Conservation (phyloP, 1,140 invertebrate species). For the Pseudomyrmex gracilis region DNA sequence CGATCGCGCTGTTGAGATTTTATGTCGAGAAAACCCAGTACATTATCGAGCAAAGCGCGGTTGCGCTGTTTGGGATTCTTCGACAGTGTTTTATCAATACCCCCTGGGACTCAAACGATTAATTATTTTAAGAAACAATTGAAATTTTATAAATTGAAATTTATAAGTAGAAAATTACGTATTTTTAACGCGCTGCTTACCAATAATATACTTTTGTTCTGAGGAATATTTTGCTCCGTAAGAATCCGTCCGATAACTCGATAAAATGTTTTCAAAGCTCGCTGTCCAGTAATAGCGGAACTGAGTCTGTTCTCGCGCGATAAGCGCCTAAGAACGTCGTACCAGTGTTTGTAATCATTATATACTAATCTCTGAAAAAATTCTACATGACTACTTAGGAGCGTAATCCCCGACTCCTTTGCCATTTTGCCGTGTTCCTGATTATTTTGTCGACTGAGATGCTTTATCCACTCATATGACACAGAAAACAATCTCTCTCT, state of each 20-base stretch:
- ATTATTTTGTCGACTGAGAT: conserved; percentile 36
- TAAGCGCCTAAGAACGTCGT: conserved; percentile 65
- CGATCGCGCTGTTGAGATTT: too few relatives aligned
- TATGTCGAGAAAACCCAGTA: too few relatives aligned
- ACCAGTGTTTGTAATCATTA: conserved; percentile 79
- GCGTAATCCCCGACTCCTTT: conserved; percentile 67
- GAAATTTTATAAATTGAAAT: conserved; percentile 15
- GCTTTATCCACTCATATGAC: conserved; percentile 63
- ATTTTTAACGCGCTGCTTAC: conserved; percentile 48
- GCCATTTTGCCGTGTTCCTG: conserved; percentile 26
- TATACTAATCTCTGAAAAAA: conserved; percentile 73
- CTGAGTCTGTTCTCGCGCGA: conserved; percentile 44
- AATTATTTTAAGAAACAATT: background rate
- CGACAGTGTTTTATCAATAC: too few relatives aligned
- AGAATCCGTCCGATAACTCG: conserved; percentile 73
- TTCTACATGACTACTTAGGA: conserved; percentile 70
- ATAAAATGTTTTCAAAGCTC: conserved; percentile 79
- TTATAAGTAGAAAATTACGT: conserved; percentile 18
- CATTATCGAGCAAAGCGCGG: too few relatives aligned
- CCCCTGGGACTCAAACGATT: too few relatives aligned
- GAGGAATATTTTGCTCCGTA: conserved; percentile 46
- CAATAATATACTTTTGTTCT: conserved; percentile 69
- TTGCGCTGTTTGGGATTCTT: too few relatives aligned
- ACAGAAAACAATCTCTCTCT: conserved; percentile 15
- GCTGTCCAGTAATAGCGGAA: conserved; percentile 70